phyloP scores from a whole-genome alignment of 2,888 invertebrate genomes.

The Prenolepis imparis region DNA sequence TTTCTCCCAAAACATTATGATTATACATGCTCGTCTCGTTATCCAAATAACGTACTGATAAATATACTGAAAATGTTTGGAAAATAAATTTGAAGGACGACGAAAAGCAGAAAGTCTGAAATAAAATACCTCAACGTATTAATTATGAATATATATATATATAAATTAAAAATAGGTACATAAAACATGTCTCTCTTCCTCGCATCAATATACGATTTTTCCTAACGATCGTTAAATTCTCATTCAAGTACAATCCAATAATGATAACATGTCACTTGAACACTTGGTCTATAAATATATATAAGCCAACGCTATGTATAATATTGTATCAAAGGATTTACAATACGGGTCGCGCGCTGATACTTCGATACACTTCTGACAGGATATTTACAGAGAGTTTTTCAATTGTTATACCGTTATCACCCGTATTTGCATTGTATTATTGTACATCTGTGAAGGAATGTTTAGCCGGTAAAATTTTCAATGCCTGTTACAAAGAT shows the following conservation, averaged over 20 bases:
- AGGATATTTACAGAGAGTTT: slow-evolving; percentile 35
- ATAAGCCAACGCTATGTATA: slow-evolving; percentile 20
- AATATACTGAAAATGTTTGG: too few species aligned
- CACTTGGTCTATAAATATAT: slow-evolving; percentile 42
- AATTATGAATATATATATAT: slow-evolving; percentile 47
- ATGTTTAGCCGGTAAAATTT: slow-evolving; percentile 31
- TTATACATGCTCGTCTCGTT: background rate
- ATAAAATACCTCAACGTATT: slow-evolving; percentile 5
- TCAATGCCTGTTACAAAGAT: background rate
- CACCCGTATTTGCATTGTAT: slow-evolving; percentile 17
- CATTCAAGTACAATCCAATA: slow-evolving; percentile 3
- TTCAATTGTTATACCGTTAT: background rate
- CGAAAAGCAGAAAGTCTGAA: background rate
- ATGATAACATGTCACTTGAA: slow-evolving; percentile 1
- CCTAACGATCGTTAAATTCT: slow-evolving; percentile 31
- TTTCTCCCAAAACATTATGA: background rate
- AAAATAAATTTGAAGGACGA: background rate
- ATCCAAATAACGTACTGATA: background rate
- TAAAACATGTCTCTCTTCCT: slow-evolving; percentile 10
- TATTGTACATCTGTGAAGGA: slow-evolving; percentile 6
- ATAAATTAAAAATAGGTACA: slow-evolving; percentile 36
- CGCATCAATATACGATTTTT: background rate
- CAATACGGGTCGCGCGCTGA: background rate
- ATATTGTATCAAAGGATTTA: slow-evolving; percentile 51
- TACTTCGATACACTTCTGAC: background rate